Conservation (phyloP, 2,888 invertebrate genomes). For the Hydrotaea cyrtoneurina region DNA sequence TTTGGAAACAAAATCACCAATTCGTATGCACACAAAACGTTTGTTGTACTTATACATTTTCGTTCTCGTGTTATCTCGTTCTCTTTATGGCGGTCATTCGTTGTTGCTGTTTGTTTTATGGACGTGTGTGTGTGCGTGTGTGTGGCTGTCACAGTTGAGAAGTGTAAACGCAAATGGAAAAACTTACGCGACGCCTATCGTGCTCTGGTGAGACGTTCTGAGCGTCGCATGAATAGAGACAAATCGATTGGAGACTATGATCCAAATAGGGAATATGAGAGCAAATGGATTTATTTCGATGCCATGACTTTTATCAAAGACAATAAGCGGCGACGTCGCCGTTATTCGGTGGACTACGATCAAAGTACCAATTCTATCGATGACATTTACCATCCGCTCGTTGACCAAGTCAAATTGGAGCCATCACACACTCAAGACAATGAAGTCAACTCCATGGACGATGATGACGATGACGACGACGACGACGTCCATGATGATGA, state of each 20-base stretch:
- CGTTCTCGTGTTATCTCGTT: not conserved
- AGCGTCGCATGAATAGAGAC: conserved; percentile 65
- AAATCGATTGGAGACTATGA: conserved; percentile 58
- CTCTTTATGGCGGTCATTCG: not conserved
- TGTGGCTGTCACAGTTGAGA: conserved; percentile 70
- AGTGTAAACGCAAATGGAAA: conserved; percentile 77
- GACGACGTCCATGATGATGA: conserved; percentile 62
- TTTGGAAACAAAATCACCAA: too few species aligned
- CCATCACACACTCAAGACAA: not conserved
- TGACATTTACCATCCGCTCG: conserved; percentile 62
- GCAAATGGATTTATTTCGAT: conserved; percentile 69
- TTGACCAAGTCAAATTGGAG: conserved; percentile 1
- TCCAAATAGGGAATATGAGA: conserved; percentile 45
- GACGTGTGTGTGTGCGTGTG: not conserved
- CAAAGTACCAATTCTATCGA: conserved; percentile 26
- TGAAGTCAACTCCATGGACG: not conserved
- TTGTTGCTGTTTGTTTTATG: not conserved
- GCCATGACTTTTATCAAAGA: conserved; percentile 69
- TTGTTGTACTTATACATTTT: not conserved
- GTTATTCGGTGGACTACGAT: conserved; percentile 26
- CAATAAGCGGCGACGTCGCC: conserved; percentile 47
- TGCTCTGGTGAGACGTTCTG: conserved; percentile 69
- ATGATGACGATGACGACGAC: not conserved
- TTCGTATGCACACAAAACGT: too few species aligned
- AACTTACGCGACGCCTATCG: conserved; percentile 74